phyloP scores from a whole-genome alignment of 2,888 invertebrate genomes.

The Rapana venosa region DNA sequence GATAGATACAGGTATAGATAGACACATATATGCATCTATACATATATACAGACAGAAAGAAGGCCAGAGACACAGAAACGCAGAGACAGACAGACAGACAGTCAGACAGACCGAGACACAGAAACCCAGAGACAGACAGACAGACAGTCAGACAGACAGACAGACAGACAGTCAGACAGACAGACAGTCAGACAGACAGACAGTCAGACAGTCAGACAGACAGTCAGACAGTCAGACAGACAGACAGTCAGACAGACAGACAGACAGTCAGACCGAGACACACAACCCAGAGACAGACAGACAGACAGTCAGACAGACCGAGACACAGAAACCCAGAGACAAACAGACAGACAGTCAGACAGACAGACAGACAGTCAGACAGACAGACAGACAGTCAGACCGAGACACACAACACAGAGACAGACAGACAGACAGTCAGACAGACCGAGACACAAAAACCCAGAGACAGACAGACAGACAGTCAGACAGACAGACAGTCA shows the following conservation, averaged over 20 bases:
- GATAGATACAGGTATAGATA: no score
- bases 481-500: no score
- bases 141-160: neutral
- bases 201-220: neutral
- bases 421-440: no score
- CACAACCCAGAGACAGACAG: neutral
- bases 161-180: neutral
- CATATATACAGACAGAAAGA: neutral
- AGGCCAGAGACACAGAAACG: neutral
- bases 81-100: neutral
- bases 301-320: neutral
- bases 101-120: no score
- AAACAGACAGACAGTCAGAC: no score
- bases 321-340: neutral
- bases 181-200: neutral
- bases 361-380: no score
- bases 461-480: no score
- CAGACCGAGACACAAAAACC: no score
- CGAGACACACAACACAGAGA: no score
- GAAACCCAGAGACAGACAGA: neutral
- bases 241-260: neutral
- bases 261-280: neutral
- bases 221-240: neutral
- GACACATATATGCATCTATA: no score
- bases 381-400: no score